Evolutionary conservation across 2,888 invertebrate species (phyloP).

Genomic region (Napeogenes sylphis): DNA sequence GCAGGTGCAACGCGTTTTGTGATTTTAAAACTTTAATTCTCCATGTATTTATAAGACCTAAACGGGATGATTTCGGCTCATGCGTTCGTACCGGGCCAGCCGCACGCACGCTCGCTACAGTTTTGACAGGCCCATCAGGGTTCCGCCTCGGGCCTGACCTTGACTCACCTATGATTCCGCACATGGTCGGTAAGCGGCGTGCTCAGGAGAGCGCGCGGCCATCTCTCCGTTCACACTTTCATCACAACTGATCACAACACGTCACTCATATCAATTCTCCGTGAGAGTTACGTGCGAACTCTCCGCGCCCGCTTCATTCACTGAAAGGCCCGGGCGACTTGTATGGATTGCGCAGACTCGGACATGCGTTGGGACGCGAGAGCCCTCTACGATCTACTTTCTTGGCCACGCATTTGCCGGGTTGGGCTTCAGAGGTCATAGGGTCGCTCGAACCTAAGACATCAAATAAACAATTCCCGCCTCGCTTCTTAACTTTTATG

Average conservation of each 20-base stretch:
- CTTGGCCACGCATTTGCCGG: constrained; percentile 56
- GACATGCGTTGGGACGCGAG: constrained; percentile 59
- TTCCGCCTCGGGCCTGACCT: constrained; percentile 52
- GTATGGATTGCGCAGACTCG: constrained; percentile 61
- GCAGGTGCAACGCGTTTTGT: background rate
- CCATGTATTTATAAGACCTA: background rate
- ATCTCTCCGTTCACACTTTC: constrained; percentile 61
- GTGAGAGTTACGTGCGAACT: constrained; percentile 46
- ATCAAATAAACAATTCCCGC: constrained; percentile 15
- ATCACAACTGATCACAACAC: constrained; percentile 56
- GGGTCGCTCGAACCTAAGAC: constrained; percentile 43
- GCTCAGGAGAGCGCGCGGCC: constrained; percentile 65
- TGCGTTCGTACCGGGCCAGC: constrained; percentile 10
- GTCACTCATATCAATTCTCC: constrained; percentile 55
- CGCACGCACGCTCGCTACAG: constrained; percentile 14
- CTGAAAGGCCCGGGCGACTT: constrained; percentile 66
- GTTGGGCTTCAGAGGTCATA: constrained; percentile 70
- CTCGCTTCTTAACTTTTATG: constrained; percentile 15
- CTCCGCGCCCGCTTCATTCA: constrained; percentile 59
- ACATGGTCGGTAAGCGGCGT: constrained; percentile 66
- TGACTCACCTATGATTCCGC: constrained; percentile 68
- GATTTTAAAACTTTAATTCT: background rate
- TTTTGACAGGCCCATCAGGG: constrained; percentile 19
- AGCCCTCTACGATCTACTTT: constrained; percentile 54
- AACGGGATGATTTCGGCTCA: background rate